Evolutionary conservation across 1,140 invertebrate genomes (phyloP).

Genomic region (Pachyrhynchus sulphureomaculatus): DNA sequence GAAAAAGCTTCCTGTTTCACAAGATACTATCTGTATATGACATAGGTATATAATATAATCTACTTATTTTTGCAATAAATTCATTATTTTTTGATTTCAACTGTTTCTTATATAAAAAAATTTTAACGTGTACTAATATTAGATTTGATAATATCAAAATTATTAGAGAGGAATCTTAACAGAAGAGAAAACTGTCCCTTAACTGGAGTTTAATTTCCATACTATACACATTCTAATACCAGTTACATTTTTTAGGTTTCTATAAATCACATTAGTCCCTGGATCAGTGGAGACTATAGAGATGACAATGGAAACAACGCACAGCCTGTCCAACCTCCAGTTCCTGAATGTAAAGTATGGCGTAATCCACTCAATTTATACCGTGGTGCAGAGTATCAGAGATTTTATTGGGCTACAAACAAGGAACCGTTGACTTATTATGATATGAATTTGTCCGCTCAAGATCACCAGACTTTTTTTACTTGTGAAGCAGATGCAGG

Average conservation of each 20-base stretch:
- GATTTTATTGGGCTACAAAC: conserved; percentile 87
- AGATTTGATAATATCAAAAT: too few species aligned
- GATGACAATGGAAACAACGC: conserved; percentile 50
- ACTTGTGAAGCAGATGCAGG: conserved; percentile 89
- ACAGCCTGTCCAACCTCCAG: conserved; percentile 55
- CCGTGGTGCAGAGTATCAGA: conserved; percentile 93
- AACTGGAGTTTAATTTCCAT: too few species aligned
- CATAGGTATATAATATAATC: too few species aligned
- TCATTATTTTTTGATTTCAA: too few species aligned
- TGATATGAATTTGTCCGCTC: conserved; percentile 98
- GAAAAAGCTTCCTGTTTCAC: too few species aligned
- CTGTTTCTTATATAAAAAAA: too few species aligned
- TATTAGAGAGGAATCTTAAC: too few species aligned
- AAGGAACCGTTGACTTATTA: conserved; percentile 98
- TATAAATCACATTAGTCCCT: conserved; percentile 89
- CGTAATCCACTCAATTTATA: conserved; percentile 95
- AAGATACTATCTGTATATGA: too few species aligned
- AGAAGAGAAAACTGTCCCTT: too few species aligned
- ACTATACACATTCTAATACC: too few species aligned
- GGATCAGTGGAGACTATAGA: conserved; percentile 75
- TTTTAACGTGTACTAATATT: too few species aligned
- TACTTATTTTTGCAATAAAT: too few species aligned
- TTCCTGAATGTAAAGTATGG: conserved; percentile 95
- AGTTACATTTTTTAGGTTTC: conserved; percentile 67
- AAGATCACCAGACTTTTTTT: conserved; percentile 99